Evolutionary conservation across 2,888 invertebrate species (phyloP), one percentile per base, ranked within the genome.

Genomic region (Aproaerema taeniolella): DNA sequence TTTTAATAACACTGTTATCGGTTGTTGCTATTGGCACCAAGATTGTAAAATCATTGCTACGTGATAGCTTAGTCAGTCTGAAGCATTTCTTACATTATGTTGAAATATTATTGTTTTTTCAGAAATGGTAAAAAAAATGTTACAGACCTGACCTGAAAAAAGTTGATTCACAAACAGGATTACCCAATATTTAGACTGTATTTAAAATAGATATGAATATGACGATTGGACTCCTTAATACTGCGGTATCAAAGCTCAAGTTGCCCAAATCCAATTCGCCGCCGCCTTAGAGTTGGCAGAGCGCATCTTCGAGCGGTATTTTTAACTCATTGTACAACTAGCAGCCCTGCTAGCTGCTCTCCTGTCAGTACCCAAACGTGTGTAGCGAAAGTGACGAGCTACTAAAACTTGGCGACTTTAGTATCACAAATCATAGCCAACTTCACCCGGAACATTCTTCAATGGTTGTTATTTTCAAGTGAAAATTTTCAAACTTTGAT

Each of bases 241-340:
- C 41, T 64, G 45, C 41, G 51, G 76, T 74, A 78, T 73, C 80
- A 81, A 76, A 80, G 80, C 72, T 77, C 75, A 76, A 73, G 70
- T 73, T 74, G 72, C 70, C 74, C 68, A 71, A 74, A 72, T 73
- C 69, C 69, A 59, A 67, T 64, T 61, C 64, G 66, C 57, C 68
- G 67, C 61, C 65, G 66, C 61, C 64, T 51, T 63, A 61, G 72
- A 79, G 67, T 85, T 86, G 86, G 86, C 86, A 85, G 70, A 73
- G 85, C 79, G 77, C 81, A 79, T 85, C 85, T 82, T 78, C 49
- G 79, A 81, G 81, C 80, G 82, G 50, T 86, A 86, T 86, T 86
- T 86, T 82, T 86, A 86, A 83, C 86, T 86, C 86, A 85, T 79
- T 85, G 75, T 83, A 72, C 72, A 67, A 74, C 73, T 71, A 68